Percentiles rank a stretch among this genome's conserved stretches.
phyloP scores from a whole-genome alignment of 92 coral and sea anemone genomes.

The Anthopleura xanthogrammica region DNA sequence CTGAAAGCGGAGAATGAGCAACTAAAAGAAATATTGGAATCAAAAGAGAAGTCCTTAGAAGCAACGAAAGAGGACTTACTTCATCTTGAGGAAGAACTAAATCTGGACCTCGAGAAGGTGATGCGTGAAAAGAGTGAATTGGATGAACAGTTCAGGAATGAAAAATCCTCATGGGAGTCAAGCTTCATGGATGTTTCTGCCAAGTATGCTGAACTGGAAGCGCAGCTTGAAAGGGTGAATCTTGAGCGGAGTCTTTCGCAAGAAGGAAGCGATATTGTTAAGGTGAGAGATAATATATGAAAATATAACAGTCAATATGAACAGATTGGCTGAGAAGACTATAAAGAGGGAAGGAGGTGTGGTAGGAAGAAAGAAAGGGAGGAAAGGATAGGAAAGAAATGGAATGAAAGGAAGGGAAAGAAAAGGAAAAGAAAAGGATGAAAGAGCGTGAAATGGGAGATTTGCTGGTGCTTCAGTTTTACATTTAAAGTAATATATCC shows the following conservation, averaged over 20 bases:
- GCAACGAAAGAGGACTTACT: constrained; percentile 33
- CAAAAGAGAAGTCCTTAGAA: constrained; percentile 27
- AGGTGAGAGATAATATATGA: constrained; percentile 7
- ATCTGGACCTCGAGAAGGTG: constrained; percentile 49
- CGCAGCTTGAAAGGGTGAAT: constrained; percentile 31
- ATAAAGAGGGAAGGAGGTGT: no score
- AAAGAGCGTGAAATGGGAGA: no score
- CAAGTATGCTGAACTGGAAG: constrained; percentile 40
- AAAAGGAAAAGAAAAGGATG: no score
- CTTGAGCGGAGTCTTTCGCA: constrained; percentile 28
- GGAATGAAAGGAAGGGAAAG: no score
- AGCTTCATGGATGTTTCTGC: constrained; percentile 42
- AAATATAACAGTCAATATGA: not conserved
- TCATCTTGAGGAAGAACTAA: constrained; percentile 41
- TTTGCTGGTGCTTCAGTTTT: no score
- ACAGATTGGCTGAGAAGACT: not conserved
- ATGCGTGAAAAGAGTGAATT: constrained; percentile 19
- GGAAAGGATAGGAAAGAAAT: no score
- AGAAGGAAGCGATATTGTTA: constrained; percentile 21
- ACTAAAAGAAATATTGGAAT: constrained; percentile 19
- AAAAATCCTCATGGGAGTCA: constrained; percentile 22
- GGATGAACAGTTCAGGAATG: constrained; percentile 5
- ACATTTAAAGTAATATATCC: no score
- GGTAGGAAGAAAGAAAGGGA: no score
- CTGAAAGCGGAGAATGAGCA: constrained; percentile 38